Evolutionary conservation across 2,888 invertebrate species (phyloP).

Genomic region (Drosophila barbarae): DNA sequence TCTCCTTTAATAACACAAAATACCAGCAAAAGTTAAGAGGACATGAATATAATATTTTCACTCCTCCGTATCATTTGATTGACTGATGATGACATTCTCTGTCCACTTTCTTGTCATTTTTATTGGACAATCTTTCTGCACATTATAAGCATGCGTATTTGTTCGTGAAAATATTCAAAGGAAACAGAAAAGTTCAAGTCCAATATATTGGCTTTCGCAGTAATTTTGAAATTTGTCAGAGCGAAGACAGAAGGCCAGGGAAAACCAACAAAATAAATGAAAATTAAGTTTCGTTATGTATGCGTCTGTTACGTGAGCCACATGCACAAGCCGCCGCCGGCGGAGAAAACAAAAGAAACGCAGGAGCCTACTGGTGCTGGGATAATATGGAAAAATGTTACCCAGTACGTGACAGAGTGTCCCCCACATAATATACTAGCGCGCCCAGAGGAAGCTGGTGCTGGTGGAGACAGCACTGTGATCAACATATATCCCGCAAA

Average conservation of each 20-base stretch:
- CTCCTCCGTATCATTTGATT: neutral
- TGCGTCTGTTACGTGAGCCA: slow-evolving; percentile 72
- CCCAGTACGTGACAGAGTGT: slow-evolving; percentile 69
- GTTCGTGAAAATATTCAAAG: neutral
- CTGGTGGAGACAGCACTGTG: neutral
- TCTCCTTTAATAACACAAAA: neutral
- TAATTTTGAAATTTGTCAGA: slow-evolving; percentile 6
- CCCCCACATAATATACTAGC: slow-evolving; percentile 40
- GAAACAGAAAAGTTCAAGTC: neutral
- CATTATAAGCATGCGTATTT: neutral
- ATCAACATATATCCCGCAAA: slow-evolving; percentile 8
- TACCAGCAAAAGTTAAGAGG: neutral
- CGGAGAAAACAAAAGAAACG: slow-evolving; percentile 22
- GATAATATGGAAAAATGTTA: slow-evolving; percentile 72
- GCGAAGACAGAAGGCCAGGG: neutral
- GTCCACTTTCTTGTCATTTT: neutral
- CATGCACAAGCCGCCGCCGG: slow-evolving; percentile 45
- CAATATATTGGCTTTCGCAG: slow-evolving; percentile 5
- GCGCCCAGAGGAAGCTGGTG: neutral
- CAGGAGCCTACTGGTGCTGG: slow-evolving; percentile 30
- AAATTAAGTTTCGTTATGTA: slow-evolving; percentile 73
- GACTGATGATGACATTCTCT: slow-evolving; percentile 2
- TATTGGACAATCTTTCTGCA: neutral
- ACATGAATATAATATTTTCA: neutral
- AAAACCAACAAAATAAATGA: slow-evolving; percentile 42